Base-by-base conservation (phyloP, 2,797 vertebrate species). In the Meriones psammophilus region DNA sequence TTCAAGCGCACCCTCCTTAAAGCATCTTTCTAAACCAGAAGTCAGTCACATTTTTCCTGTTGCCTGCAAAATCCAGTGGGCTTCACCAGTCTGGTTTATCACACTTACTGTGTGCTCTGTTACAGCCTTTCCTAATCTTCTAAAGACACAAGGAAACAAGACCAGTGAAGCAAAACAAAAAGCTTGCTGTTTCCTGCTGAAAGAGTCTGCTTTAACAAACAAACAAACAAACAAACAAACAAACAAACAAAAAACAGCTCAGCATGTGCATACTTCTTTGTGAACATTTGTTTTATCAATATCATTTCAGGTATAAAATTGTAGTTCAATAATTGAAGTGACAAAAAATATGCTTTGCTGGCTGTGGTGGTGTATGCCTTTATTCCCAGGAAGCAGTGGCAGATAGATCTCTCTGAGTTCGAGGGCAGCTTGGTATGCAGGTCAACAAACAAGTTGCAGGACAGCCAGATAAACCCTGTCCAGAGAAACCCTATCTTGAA, bases 21-120 rank as follows among this genome's bases (percentile, higher is more conserved):
- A 71, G 74, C 89, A 78, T 26, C n/a, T 92, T 93, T 91, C 64
- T 78, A 91, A 81, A 85, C 66, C 60, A 20, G 66, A 92, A 94
- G 54, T 22, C 54, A 85, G 7, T 58, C 46, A 60, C 66, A 68
- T 90, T 94, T 88, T 33, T 92, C 39, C 30, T 8, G 68, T 28
- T 58, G 64, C 39, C 36, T 74, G 42, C 13, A 88, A 85, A 39
- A 88, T 56, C 83, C 91, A 73, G 33, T 62, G 26, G 69, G 78
- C 46, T 17, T 85, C n/a, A 42, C 36, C 66, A 78, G 24, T 83
- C 36, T 81, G 26, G 56, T 39, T 92, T 94, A 68, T 12, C 20
- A 54, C 30, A 50, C 5, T 58, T 73, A 42, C 18, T 15, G 24
- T 26, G 42, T 58, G 13, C 87, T 95, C 91, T 69, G n/a, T 80